phyloP scores from a whole-genome alignment of 2,113 vertebrate genomes.

The Prolemur simus region DNA sequence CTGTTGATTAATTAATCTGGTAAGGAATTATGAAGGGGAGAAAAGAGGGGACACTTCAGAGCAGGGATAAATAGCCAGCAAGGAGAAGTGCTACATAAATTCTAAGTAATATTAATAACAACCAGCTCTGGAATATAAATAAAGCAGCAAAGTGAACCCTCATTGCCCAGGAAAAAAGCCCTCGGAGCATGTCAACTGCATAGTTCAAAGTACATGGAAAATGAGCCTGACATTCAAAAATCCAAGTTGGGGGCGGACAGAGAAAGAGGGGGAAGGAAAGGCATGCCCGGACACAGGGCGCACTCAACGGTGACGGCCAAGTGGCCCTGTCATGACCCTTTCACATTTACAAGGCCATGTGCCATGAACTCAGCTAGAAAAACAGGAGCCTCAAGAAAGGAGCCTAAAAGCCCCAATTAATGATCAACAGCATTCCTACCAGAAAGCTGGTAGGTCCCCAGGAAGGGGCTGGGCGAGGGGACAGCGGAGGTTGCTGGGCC shows the following conservation, averaged over 20 bases:
- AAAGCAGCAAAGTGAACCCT: background rate
- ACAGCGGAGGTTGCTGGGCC: background rate
- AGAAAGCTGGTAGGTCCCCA: background rate
- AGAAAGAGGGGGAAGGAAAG: too few relatives aligned
- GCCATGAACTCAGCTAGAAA: background rate
- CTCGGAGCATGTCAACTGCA: background rate
- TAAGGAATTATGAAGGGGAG: background rate
- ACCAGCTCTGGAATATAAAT: background rate
- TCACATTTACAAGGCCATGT: background rate
- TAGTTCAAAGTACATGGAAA: background rate
- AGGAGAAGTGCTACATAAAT: background rate
- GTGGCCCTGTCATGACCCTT: background rate
- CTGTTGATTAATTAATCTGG: background rate
- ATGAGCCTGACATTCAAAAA: background rate
- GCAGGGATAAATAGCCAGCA: background rate
- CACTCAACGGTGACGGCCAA: background rate
- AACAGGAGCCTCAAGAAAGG: background rate
- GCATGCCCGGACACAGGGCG: fast-evolving
- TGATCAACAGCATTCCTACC: background rate
- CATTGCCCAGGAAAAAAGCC: background rate
- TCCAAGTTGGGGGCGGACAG: background rate
- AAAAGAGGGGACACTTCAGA: background rate
- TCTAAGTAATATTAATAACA: background rate
- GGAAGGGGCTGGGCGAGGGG: background rate
- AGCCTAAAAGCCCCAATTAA: background rate